A percentile compares a stretch with the other conserved stretches of the same genome.
phyloP scores from a whole-genome alignment of 2,888 invertebrate species.

The Thysanoteuthis rhombus region DNA sequence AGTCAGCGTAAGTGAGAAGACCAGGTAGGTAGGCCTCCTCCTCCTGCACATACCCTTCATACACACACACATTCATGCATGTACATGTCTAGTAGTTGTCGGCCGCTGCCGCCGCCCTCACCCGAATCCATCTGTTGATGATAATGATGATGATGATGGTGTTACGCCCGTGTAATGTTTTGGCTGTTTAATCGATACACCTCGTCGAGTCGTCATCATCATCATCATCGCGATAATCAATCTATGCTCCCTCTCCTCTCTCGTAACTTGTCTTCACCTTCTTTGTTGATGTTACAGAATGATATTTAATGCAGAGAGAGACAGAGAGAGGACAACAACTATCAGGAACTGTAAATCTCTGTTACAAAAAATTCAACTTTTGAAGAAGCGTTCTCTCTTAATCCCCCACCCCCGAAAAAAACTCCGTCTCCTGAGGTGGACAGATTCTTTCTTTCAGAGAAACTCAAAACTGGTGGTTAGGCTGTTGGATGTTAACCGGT shows the following conservation, averaged over 20 bases:
- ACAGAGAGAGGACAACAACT: not conserved
- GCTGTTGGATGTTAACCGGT: not conserved
- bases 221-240: not conserved
- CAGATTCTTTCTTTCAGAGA: not conserved
- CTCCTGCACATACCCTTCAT: not conserved
- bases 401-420: not conserved
- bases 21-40: too few relatives aligned
- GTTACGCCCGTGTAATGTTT: slow-evolving; percentile 16
- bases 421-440: not conserved
- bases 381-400: not conserved
- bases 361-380: not conserved
- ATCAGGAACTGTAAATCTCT: not conserved
- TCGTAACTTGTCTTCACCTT: not conserved
- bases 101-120: not conserved
- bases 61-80: not conserved
- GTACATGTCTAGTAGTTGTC: slow-evolving; percentile 12
- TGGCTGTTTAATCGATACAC: not conserved
- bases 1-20: not conserved
- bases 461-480: not conserved
- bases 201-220: not conserved
- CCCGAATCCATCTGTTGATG: slow-evolving; percentile 15
- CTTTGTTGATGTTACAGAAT: not conserved
- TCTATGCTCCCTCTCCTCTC: not conserved
- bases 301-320: not conserved
- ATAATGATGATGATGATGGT: not conserved